A percentile compares a stretch with the other conserved stretches of the same genome.
Evolutionary conservation across 2,797 vertebrate genomes (phyloP).

Genomic region (Microcaecilia unicolor): DNA sequence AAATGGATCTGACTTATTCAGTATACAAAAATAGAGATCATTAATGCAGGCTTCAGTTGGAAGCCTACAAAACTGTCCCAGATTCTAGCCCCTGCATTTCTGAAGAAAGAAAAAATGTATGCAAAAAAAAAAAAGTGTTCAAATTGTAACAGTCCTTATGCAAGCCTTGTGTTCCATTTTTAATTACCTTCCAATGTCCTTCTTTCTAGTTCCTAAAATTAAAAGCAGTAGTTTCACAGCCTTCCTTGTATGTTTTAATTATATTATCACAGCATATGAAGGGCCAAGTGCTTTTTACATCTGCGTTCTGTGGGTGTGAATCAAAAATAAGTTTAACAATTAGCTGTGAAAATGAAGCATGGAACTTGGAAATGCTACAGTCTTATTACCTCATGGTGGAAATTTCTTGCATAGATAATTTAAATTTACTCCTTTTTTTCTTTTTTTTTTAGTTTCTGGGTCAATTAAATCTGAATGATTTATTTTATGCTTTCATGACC

Average conservation of each 20-base stretch:
- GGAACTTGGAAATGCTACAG: slow-evolving; percentile 53
- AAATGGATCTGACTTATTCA: slow-evolving; percentile 99
- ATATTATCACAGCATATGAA: slow-evolving; percentile 57
- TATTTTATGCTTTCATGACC: slow-evolving; percentile 96
- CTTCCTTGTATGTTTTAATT: slow-evolving; percentile 58
- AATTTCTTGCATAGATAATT: slow-evolving; percentile 77
- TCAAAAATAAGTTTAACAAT: slow-evolving; percentile 71
- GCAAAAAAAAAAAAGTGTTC: too few relatives aligned
- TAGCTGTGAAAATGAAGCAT: slow-evolving; percentile 57
- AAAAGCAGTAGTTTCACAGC: slow-evolving; percentile 22
- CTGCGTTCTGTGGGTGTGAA: slow-evolving; percentile 67
- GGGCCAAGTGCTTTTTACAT: slow-evolving; percentile 68
- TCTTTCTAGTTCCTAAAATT: slow-evolving; percentile 32
- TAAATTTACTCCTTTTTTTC: slow-evolving; percentile 92
- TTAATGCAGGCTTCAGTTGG: slow-evolving; percentile 87
- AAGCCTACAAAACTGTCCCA: slow-evolving; percentile 58
- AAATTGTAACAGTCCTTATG: too few relatives aligned
- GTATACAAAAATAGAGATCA: slow-evolving; percentile 99
- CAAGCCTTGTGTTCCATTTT: slow-evolving; percentile 9
- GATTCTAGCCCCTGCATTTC: slow-evolving; percentile 43
- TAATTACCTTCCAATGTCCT: slow-evolving; percentile 15
- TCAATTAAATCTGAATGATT: slow-evolving; percentile 98
- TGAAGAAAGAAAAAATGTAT: slow-evolving; percentile 29
- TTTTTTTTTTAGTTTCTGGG: slow-evolving; percentile 95
- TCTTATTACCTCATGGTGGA: slow-evolving; percentile 68